Evolutionary conservation across 2,888 invertebrate species (phyloP).

Genomic region (Campaea margaritaria): DNA sequence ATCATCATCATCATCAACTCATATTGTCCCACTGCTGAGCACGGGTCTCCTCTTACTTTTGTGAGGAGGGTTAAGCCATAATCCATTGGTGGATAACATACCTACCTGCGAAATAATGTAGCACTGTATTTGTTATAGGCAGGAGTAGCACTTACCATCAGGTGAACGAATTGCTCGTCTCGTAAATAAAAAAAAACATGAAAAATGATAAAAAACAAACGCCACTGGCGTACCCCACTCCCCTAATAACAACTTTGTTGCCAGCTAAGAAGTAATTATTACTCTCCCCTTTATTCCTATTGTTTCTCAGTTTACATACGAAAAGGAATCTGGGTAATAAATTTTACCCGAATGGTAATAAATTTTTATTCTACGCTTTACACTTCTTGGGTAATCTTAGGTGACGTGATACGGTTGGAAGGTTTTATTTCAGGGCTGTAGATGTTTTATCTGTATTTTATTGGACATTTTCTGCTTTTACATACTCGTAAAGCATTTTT

Average conservation of each 20-base stretch:
- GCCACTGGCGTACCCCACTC: constrained; percentile 23
- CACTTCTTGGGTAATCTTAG: constrained; percentile 47
- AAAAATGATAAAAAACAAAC: constrained; percentile 9
- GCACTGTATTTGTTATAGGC: no score
- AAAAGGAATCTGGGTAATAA: constrained; percentile 48
- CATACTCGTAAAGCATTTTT: constrained; percentile 17
- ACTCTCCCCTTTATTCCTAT: constrained; percentile 44
- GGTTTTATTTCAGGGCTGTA: constrained; percentile 21
- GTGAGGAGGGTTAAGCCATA: no score
- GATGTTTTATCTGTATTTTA: constrained; percentile 20
- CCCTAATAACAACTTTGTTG: constrained; percentile 44
- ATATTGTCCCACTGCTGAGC: no score
- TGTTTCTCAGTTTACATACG: constrained; percentile 45
- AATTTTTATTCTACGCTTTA: constrained; percentile 57
- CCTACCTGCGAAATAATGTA: no score
- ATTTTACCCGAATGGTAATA: constrained; percentile 37
- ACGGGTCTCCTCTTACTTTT: no score
- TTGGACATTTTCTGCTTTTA: constrained; percentile 18
- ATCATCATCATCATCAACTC: no score
- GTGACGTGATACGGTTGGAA: constrained; percentile 44
- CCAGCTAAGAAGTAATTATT: constrained; percentile 48
- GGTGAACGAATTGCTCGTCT: no score
- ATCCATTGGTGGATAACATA: no score
- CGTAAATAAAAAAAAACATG: no score
- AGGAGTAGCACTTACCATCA: no score